Percentiles rank a stretch among this genome's conserved stretches.
Evolutionary conservation across 2,888 invertebrate species (phyloP).

Genomic region (Craniophora ligustri): DNA sequence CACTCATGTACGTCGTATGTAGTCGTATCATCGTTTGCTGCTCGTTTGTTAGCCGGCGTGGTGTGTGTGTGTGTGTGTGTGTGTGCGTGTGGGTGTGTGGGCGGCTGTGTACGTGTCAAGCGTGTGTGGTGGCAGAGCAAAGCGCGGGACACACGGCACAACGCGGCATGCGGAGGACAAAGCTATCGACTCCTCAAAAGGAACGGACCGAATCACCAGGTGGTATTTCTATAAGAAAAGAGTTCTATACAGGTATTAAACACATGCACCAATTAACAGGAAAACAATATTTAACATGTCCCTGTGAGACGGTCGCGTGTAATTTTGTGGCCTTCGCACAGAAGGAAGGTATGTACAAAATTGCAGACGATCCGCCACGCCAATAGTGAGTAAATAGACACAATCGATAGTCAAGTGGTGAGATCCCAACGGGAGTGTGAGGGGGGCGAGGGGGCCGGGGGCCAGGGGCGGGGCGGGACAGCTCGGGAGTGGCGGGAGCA

Average conservation of each 20-base stretch:
- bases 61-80: conserved; percentile 36
- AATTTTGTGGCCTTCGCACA: conserved; percentile 54
- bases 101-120: conserved; percentile 16
- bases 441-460: conserved; percentile 51
- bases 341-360: conserved; percentile 51
- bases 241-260: conserved; percentile 78
- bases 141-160: conserved; percentile 30
- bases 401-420: conserved; percentile 68
- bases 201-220: conserved; percentile 68
- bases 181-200: conserved; percentile 56
- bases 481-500: conserved; percentile 61
- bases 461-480: conserved; percentile 47
- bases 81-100: conserved; percentile 32
- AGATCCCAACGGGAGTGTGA: conserved; percentile 68
- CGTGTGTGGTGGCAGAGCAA: conserved; percentile 33
- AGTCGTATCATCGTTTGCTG: conserved; percentile 69
- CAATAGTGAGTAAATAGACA: conserved; percentile 63
- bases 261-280: conserved; percentile 78
- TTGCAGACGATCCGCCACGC: conserved; percentile 62
- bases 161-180: conserved; percentile 46
- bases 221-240: conserved; percentile 80
- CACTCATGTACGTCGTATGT: conserved; percentile 25
- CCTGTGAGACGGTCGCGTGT: conserved; percentile 61
- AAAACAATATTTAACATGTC: conserved; percentile 56
- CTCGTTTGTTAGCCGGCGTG: conserved; percentile 66